phyloP scores from a whole-genome alignment of 1,140 invertebrate species.

The Stegodyphus mimosarum region DNA sequence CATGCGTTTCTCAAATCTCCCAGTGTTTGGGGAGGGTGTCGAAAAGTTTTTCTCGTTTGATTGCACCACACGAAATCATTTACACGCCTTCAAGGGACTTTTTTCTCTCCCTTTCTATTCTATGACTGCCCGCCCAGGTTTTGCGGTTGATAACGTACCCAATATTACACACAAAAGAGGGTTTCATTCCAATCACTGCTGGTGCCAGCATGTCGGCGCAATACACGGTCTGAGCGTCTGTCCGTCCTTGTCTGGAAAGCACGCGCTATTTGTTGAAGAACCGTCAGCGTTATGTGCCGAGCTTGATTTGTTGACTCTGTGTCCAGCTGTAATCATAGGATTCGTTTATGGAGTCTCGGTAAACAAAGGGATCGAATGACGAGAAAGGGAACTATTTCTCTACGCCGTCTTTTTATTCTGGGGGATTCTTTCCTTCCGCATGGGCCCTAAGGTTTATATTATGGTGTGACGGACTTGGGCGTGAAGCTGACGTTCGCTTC shows the following conservation, averaged over 20 bases:
- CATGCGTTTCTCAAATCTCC: too few species aligned
- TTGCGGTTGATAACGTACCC: slow-evolving; percentile 43
- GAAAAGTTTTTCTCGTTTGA: too few species aligned
- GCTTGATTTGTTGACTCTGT: slow-evolving; percentile 59
- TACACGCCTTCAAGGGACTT: not conserved
- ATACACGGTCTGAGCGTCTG: too few species aligned
- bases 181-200: slow-evolving; percentile 27
- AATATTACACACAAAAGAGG: slow-evolving; percentile 19
- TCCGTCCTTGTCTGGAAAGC: not conserved
- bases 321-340: slow-evolving; percentile 60
- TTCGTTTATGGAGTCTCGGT: slow-evolving; percentile 49
- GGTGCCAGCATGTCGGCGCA: slow-evolving; percentile 36
- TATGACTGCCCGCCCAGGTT: slow-evolving; percentile 14
- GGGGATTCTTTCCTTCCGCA: slow-evolving; percentile 12
- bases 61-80: too few species aligned
- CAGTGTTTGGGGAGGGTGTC: too few species aligned
- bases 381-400: slow-evolving; percentile 22
- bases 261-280: slow-evolving; percentile 58
- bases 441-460: slow-evolving; percentile 38
- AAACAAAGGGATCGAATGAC: slow-evolving; percentile 55
- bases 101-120: not conserved
- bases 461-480: slow-evolving; percentile 45
- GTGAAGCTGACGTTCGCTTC: slow-evolving; percentile 13
- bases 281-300: slow-evolving; percentile 54
- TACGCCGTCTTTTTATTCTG: not conserved